A percentile compares a stretch with the other conserved stretches of the same genome.
Conservation (phyloP, 2,797 vertebrate genomes). For the Loriculus beryllinus region DNA sequence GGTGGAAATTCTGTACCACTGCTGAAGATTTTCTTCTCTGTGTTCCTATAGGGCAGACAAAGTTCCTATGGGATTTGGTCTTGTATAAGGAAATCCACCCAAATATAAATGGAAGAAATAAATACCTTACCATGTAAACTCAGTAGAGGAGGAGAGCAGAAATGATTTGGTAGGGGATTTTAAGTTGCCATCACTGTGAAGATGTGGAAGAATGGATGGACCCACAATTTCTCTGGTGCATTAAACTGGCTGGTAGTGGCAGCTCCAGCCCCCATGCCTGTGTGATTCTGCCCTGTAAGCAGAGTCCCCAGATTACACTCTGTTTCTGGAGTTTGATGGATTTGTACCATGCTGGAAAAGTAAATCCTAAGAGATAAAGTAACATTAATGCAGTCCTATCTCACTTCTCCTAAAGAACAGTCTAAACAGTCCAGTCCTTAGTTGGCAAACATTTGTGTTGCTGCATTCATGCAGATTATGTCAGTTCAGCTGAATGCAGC, state of each 20-base stretch:
- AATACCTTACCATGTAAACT: background rate
- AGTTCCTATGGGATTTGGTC: background rate
- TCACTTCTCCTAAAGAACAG: background rate
- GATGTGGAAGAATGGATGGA: background rate
- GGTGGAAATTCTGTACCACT: background rate
- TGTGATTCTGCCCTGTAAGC: background rate
- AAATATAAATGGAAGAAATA: background rate
- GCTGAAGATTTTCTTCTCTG: background rate
- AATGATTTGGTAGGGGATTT: fast-evolving
- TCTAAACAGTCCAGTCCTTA: background rate
- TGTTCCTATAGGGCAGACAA: fast-evolving
- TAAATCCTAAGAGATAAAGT: background rate
- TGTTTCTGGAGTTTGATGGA: background rate
- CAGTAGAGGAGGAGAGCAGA: background rate
- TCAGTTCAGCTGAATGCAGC: background rate
- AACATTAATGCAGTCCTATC: background rate
- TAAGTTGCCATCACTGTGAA: background rate
- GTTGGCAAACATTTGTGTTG: background rate
- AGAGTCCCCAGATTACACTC: background rate
- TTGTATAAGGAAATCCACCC: background rate
- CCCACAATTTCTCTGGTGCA: fast-evolving
- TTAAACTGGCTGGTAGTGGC: background rate
- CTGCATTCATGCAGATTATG: background rate
- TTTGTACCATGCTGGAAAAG: background rate
- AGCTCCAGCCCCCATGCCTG: background rate